phyloP scores from a whole-genome alignment of 2,797 vertebrate species.

The Amazona ochrocephala region DNA sequence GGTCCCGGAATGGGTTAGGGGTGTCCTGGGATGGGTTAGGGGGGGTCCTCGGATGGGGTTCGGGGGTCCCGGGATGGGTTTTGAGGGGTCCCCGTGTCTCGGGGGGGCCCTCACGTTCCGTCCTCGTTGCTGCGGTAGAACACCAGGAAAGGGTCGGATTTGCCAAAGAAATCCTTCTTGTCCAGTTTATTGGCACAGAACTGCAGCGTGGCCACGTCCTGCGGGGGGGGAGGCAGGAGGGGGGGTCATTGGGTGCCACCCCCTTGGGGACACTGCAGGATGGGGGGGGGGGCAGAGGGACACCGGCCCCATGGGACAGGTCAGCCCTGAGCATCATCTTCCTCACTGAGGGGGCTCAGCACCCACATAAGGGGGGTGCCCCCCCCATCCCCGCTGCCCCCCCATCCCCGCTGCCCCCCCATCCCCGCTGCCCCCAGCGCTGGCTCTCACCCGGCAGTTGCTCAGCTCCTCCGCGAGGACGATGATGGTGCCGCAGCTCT shows the following conservation, averaged over 20 bases:
- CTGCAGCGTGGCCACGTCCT: conserved; percentile 96
- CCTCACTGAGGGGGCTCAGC: background rate
- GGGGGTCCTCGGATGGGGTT: too few relatives aligned
- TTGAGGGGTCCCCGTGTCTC: too few relatives aligned
- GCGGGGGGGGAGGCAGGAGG: background rate
- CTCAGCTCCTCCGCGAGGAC: conserved; percentile 92
- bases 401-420: background rate
- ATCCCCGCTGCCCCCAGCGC: accelerated
- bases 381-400: too few relatives aligned
- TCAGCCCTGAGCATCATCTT: background rate
- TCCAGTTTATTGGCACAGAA: conserved; percentile 97
- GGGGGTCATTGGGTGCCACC: too few relatives aligned
- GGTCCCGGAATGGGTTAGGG: too few relatives aligned
- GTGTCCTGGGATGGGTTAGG: too few relatives aligned
- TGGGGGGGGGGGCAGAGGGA: background rate
- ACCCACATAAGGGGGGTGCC: too few relatives aligned
- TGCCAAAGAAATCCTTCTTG: conserved; percentile 98
- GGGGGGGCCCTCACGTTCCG: conserved; percentile 86
- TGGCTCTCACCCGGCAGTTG: conserved; percentile 89
- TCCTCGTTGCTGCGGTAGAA: conserved; percentile 97
- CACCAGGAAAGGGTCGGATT: conserved; percentile 95
- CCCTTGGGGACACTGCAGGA: too few relatives aligned
- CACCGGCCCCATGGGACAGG: background rate
- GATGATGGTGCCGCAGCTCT: conserved; percentile 92
- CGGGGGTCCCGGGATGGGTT: too few relatives aligned